These are phyloP conservation scores for Parazoanthus swiftii DNA, from an alignment of 92 coral and sea anemone species.

Conservation along the genomic window DNA sequence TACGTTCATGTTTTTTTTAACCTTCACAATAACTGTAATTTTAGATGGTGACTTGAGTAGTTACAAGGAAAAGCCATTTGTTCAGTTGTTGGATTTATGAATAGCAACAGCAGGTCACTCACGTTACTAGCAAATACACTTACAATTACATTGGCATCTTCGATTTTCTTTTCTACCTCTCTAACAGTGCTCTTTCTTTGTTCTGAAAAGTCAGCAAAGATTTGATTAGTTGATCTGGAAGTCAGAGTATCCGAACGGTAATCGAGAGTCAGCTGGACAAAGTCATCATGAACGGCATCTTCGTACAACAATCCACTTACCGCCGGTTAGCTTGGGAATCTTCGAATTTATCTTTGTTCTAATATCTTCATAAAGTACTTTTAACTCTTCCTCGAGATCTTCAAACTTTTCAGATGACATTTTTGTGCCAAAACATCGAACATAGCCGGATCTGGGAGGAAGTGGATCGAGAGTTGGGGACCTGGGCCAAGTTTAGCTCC, in stretches of 20 bases:
- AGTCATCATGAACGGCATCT: background rate
- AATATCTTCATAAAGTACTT: constrained; percentile 71
- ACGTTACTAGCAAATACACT: constrained; percentile 23
- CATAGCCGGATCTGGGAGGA: background rate
- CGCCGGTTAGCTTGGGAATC: constrained; percentile 88
- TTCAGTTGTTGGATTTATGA: background rate
- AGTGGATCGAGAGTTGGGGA: background rate
- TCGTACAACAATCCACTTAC: constrained; percentile 41
- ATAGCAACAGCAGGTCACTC: background rate
- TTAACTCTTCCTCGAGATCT: constrained; percentile 91
- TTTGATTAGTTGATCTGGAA: background rate
- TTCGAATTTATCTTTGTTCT: constrained; percentile 66
- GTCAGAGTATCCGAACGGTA: background rate
- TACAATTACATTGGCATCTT: constrained; percentile 91
- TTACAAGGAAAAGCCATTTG: too few relatives aligned
- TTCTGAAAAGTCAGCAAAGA: constrained; percentile 55
- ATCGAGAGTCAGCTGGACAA: background rate
- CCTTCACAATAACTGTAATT: too few relatives aligned
- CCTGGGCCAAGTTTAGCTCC: background rate
- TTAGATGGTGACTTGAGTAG: too few relatives aligned
- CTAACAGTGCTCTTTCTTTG: constrained; percentile 82
- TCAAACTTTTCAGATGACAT: constrained; percentile 97
- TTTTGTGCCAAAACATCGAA: constrained; percentile 6
- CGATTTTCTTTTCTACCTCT: constrained; percentile 95
- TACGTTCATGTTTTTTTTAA: too few relatives aligned